Base-by-base conservation (phyloP, 1,140 invertebrate species). In the Sweltsa coloradensis region DNA sequence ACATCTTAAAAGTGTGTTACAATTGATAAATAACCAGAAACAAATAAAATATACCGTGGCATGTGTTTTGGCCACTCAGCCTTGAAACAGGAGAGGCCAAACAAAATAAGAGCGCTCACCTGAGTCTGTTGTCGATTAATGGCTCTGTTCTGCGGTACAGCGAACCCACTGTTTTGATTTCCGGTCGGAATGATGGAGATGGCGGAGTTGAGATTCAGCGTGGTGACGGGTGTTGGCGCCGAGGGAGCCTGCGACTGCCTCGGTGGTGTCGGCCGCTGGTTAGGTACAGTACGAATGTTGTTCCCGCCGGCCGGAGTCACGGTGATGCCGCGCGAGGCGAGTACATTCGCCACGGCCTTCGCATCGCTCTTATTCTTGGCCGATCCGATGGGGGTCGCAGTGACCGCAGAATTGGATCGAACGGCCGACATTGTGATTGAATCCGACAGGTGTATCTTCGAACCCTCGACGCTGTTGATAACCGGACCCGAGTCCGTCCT, bases 281-380 rank as follows among this genome's bases (percentile, higher is more conserved):
- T 34, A n/a, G 46, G 11, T 9, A 18, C 14, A 39, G 3, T 18
- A 16, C 36, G 34, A 18, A 41, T 59, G 51, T 14, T 66, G 57
- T 29, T 48, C 48, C n/a, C 55, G 23, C 66, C 63, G 6, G 68
- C 70, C 22, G 75, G 75, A 44, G 81, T 85, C 0, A 85, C 77
- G 22, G 80, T 84, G 45, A 85, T 85, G 16, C 83, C 83, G 51
- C 83, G 63, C 11, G 80, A 79, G 7, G 81, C 81, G 34, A 86
- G 61, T 26, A 84, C 75, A 62, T 79, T 83, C 1, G 82, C 81
- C 51, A 85, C 82, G 1, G 75, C 76, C 46, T 76, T 80, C 4
- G 81, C 77, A 54, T 83, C 78, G 25, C 74, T 74, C 51, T 78
- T 76, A 27, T 54, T 51, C 18, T 24, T 56, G 49, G 42, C 51